Evolutionary conservation across 2,797 vertebrate genomes (phyloP).

Genomic region (Orientallactaga sibirica): DNA sequence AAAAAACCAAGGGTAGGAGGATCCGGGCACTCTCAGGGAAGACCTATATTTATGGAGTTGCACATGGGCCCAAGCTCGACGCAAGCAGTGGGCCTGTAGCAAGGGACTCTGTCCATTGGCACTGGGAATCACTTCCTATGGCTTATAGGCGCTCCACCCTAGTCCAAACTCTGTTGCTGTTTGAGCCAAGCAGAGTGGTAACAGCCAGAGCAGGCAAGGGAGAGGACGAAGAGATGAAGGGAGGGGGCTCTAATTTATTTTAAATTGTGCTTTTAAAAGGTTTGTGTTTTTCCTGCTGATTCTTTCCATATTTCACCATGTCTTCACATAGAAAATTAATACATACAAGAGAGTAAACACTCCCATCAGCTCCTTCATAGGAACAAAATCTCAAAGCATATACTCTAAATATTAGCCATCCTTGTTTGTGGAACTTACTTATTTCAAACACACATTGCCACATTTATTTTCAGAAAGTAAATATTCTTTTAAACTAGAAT

Average conservation of each 20-base stretch:
- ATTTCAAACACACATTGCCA: not conserved
- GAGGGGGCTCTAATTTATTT: not conserved
- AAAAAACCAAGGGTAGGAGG: too few relatives aligned
- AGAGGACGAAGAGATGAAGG: too few relatives aligned
- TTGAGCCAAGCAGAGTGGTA: too few relatives aligned
- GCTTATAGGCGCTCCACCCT: too few relatives aligned
- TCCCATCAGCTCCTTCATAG: not conserved
- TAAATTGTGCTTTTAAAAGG: constrained; percentile 10
- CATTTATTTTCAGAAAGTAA: constrained; percentile 40
- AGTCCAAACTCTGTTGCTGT: too few relatives aligned
- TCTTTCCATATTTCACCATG: not conserved
- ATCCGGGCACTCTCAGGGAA: too few relatives aligned
- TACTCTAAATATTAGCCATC: not conserved
- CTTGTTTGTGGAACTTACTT: not conserved
- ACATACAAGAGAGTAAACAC: not conserved
- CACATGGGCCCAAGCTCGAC: too few relatives aligned
- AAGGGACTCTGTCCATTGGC: too few relatives aligned
- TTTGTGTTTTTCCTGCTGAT: not conserved
- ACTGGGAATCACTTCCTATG: too few relatives aligned
- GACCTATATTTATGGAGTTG: too few relatives aligned
- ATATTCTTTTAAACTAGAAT: not conserved
- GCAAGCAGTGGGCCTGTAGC: too few relatives aligned
- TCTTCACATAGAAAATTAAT: not conserved
- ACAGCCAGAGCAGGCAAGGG: too few relatives aligned
- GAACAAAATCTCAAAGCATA: constrained; percentile 1